Conservation (phyloP, 1,140 invertebrate genomes). For the Drosophila leontia region DNA sequence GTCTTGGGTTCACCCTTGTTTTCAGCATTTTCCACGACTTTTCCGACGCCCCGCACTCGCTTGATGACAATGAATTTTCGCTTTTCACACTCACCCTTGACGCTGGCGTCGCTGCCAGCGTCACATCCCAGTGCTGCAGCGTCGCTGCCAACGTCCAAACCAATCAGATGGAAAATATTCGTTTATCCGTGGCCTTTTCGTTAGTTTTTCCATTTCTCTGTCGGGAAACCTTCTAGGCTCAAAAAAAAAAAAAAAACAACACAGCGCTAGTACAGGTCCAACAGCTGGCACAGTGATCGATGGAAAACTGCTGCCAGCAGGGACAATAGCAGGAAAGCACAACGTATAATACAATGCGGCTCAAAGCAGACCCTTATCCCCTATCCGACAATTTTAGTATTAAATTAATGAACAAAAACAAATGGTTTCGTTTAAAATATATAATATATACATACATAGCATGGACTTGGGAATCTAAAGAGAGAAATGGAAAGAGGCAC, state of each 20-base stretch:
- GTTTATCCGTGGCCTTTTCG: slow-evolving; percentile 52
- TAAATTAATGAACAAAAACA: too few species aligned
- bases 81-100: slow-evolving; percentile 43
- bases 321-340: not conserved
- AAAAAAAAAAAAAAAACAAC: not conserved
- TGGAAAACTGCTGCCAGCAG: not conserved
- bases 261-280: slow-evolving; percentile 47
- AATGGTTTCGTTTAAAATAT: too few species aligned
- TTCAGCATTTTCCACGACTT: slow-evolving; percentile 50
- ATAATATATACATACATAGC: too few species aligned
- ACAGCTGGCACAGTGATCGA: slow-evolving; percentile 31
- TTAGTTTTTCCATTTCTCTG: slow-evolving; percentile 18
- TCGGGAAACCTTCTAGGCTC: slow-evolving; percentile 27
- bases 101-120: slow-evolving; percentile 3
- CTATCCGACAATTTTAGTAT: too few species aligned
- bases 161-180: slow-evolving; percentile 74
- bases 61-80: slow-evolving; percentile 58
- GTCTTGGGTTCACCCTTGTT: slow-evolving; percentile 41
- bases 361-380: too few species aligned
- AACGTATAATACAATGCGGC: too few species aligned
- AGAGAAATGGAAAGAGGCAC: too few species aligned
- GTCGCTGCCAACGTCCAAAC: slow-evolving; percentile 31
- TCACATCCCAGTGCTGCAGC: not conserved
- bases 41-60: slow-evolving; percentile 30
- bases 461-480: too few species aligned